Evolutionary conservation across 2,797 vertebrate genomes (phyloP).

Genomic region (Melanotaenia parkinsoni): DNA sequence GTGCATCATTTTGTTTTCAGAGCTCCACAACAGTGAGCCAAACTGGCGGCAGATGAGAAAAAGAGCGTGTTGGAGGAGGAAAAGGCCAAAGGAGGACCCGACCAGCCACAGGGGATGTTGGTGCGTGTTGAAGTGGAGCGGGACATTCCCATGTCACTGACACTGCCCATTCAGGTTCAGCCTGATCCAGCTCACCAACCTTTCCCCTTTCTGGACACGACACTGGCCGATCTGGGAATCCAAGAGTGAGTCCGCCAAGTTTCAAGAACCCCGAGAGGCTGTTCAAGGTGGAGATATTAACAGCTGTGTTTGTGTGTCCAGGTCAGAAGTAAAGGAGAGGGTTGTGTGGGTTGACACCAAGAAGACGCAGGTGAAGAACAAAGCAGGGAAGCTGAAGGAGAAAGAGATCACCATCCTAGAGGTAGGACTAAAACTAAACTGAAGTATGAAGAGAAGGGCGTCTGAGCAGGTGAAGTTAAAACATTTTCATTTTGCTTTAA

Average conservation of each 20-base stretch:
- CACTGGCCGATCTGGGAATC: constrained; percentile 82
- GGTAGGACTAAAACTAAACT: constrained; percentile 13
- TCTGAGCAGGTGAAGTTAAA: neutral
- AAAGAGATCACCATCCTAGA: constrained; percentile 83
- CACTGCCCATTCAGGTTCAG: constrained; percentile 78
- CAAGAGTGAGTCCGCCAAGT: constrained; percentile 75
- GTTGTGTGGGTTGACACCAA: constrained; percentile 85
- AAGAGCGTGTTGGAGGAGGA: constrained; percentile 39
- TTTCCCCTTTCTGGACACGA: constrained; percentile 83
- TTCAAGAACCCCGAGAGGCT: neutral
- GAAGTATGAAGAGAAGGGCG: neutral
- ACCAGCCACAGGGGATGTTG: constrained; percentile 12
- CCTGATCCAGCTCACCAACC: constrained; percentile 56
- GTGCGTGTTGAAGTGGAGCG: constrained; percentile 69
- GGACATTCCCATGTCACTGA: constrained; percentile 77
- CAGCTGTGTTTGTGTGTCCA: constrained; percentile 43
- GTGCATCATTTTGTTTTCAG: neutral
- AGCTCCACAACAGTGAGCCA: constrained; percentile 42
- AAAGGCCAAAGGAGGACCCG: neutral
- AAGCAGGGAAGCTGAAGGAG: constrained; percentile 83
- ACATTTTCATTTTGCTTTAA: neutral
- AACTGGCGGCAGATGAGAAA: constrained; percentile 73
- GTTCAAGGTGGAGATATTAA: neutral
- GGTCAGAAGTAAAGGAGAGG: constrained; percentile 83
- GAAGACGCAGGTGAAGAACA: constrained; percentile 81